phyloP scores from a whole-genome alignment of 2,113 vertebrate genomes.

The Delphinus delphis region DNA sequence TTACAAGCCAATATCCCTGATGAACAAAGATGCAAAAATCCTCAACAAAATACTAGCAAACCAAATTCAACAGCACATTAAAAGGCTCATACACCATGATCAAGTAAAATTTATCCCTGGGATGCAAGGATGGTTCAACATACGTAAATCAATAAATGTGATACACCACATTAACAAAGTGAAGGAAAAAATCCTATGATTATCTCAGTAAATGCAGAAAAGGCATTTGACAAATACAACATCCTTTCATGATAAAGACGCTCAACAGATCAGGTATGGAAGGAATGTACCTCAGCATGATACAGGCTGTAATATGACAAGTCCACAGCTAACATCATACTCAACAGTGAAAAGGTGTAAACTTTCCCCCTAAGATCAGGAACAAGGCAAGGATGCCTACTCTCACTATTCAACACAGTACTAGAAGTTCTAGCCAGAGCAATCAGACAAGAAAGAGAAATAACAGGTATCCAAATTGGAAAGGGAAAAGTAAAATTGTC shows the following conservation, averaged over 20 bases:
- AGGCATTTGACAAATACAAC: background rate
- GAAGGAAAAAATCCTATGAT: background rate
- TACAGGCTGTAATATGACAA: too few species aligned
- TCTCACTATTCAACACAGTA: background rate
- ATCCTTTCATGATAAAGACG: background rate
- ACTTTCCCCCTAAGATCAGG: background rate
- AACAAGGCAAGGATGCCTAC: background rate
- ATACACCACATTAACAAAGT: too few species aligned
- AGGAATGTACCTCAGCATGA: background rate
- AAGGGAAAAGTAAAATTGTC: background rate
- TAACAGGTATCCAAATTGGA: background rate
- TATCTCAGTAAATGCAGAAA: background rate
- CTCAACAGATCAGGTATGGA: background rate
- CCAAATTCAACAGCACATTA: background rate
- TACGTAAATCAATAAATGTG: background rate
- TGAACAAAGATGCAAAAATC: background rate
- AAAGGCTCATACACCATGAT: background rate
- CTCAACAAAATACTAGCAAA: background rate
- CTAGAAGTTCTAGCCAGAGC: background rate
- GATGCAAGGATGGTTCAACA: background rate
- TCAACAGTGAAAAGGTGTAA: background rate
- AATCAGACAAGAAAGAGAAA: background rate
- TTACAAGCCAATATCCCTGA: background rate
- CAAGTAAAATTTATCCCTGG: background rate
- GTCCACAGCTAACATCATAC: background rate